Base-by-base conservation (phyloP, 2,797 vertebrate genomes). In the Erethizon dorsatum region DNA sequence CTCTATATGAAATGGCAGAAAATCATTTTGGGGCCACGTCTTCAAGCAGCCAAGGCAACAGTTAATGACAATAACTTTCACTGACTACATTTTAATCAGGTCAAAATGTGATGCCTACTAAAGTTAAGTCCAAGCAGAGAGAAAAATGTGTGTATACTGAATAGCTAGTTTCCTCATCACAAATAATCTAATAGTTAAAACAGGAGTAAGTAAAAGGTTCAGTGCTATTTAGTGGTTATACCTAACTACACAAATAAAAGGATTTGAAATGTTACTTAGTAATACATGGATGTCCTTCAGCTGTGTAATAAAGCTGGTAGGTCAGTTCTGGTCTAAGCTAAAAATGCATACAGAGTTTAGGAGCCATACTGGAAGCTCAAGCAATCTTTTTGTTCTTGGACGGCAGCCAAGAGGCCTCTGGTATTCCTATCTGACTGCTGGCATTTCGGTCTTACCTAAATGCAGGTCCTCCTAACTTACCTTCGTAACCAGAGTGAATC, bases 401-500 rank as follows among this genome's bases (percentile, higher is more conserved):
- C 52, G 12, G 2, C 11, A 24, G 63, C 1, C 6, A n/a, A 22
- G 45, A 26, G 82, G 54, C 52, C 59, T 11, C 13, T 9, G 2
- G 3, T 2, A 1, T 9, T n/a, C 54, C 78, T 4, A 3, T 33
- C 45, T 61, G n/a, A 56, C 1, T 0, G 18, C 31, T 2, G 41
- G 37, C 12, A 0, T 11, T 0, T 17, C 37, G 3, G 0, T 52
- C 28, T 61, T 6, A 33, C 6, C 88, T 59, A 3, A 67, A 37
- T 0, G 10, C 37, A 52, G 50, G 86, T 1, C 9, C 11, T 95
- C 45, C 47, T 17, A 12, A 95, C 98, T 94, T 98, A 99, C 99
- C 99, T 98, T 99, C 99, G 22, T 99, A 99, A 98, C 99, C 99
- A 86, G 99, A 99, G 98, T 99, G 99, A 97, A 99, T 99, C 97